Conservation (phyloP, 2,113 vertebrate genomes). For the Psilopsiagon aymara region DNA sequence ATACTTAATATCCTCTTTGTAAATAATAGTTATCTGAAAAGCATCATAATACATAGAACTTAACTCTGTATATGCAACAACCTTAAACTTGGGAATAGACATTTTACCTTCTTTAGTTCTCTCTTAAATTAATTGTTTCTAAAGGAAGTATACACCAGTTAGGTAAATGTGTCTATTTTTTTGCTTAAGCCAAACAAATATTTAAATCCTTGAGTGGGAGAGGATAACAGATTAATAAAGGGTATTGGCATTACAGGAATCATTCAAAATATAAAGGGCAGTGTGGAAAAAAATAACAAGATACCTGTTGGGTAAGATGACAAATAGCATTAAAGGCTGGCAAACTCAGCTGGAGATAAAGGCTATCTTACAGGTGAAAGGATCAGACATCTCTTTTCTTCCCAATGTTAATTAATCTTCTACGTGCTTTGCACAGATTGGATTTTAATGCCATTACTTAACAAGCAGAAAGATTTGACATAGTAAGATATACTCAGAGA, state of each 20-base stretch:
- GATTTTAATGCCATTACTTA: neutral
- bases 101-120: neutral
- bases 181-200: neutral
- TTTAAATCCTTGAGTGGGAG: neutral
- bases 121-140: neutral
- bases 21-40: neutral
- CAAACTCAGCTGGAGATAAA: constrained; percentile 56
- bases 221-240: neutral
- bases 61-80: neutral
- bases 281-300: neutral
- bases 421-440: constrained; percentile 7
- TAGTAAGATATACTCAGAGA: neutral
- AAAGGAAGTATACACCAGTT: neutral
- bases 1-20: neutral
- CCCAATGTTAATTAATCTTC: constrained; percentile 41
- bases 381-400: constrained; percentile 27
- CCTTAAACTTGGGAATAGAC: neutral
- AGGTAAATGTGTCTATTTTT: neutral
- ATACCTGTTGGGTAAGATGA: neutral
- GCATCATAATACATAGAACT: neutral
- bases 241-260: neutral
- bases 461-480: neutral
- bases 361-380: constrained; percentile 50
- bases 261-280: neutral
- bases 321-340: constrained; percentile 45